Base-by-base conservation (phyloP, 2,888 invertebrate species). In the Lapara coniferarum region DNA sequence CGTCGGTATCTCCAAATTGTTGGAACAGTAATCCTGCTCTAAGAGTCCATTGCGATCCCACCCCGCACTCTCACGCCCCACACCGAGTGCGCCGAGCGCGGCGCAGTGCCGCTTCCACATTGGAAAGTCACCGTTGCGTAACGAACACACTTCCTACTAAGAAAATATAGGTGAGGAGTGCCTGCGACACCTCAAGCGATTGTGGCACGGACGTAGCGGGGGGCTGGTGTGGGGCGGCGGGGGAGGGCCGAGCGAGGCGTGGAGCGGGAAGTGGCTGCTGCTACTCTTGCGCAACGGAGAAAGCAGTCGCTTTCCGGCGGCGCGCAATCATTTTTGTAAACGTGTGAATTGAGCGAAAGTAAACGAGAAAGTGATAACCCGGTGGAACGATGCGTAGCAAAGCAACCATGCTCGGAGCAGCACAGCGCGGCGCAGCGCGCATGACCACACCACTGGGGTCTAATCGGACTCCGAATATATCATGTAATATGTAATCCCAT, bases 261-360 rank as follows among this genome's bases (percentile, higher is more conserved):
- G 69, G 77, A 88, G 83, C 87, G 89, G 92, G 91, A 91, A 91
- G 89, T 89, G 78, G 83, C 81, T 74, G 80, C 81, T 74, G 80
- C 81, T 75, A 79, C 83, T 84, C 86, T 92, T 93, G 90, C 91
- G 89, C 88, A 93, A 93, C 77, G 83, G 91, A 87, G 93, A 93
- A 93, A 93, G 93, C 86, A 80, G 75, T 72, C 82, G 89, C 89
- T 91, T 92, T 90, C 92, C 92, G 92, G 85, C 87, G 89, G 85
- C 88, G 88, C 85, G 87, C 89, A 86, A 90, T 89, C 88, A 89
- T 93, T 92, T 93, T 92, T 89, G 92, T 92, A 86, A 90, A 91
- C 89, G 91, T 92, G 93, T 90, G 91, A 91, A 92, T 90, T 90
- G 85, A 92, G 90, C 91, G 92, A 92, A 93, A 93, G 92, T 89